These are phyloP conservation scores for Ophiothrix spiculata DNA, from an alignment of 35 echinoderm and acorn worm genomes.

Conservation along the genomic window DNA sequence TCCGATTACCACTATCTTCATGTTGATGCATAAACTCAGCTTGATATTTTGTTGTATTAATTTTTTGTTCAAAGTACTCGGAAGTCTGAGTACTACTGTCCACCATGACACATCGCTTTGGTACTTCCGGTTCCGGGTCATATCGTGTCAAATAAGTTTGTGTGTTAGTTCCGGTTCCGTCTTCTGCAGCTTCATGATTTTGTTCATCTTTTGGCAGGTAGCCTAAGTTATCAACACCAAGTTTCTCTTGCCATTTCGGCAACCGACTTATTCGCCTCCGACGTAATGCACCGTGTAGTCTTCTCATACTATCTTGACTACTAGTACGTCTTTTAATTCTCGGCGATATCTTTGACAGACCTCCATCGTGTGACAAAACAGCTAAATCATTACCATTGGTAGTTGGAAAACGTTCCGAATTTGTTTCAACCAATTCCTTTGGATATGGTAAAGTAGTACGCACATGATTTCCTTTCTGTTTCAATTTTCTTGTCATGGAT, in stretches of 20 bases:
- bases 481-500: background rate
- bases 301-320: background rate
- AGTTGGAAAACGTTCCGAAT: background rate
- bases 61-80: background rate
- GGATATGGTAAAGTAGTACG: background rate
- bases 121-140: background rate
- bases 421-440: background rate
- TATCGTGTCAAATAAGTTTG: too few species aligned
- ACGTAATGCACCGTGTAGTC: constrained; percentile 14
- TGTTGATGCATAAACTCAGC: too few species aligned
- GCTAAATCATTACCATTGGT: background rate
- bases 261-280: background rate
- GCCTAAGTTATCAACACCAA: constrained; percentile 25
- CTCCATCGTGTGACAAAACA: background rate
- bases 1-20: too few species aligned
- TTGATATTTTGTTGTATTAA: too few species aligned
- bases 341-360: background rate
- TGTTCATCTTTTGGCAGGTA: constrained; percentile 11
- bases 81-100: constrained; percentile 24
- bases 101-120: constrained; percentile 2
- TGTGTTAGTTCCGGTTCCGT: background rate
- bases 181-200: background rate
- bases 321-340: background rate
- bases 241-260: constrained; percentile 24
- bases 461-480: background rate